Evolutionary conservation across 2,888 invertebrate genomes (phyloP), one percentile per base, ranked within the genome.

Genomic region (Callinectes sapidus): DNA sequence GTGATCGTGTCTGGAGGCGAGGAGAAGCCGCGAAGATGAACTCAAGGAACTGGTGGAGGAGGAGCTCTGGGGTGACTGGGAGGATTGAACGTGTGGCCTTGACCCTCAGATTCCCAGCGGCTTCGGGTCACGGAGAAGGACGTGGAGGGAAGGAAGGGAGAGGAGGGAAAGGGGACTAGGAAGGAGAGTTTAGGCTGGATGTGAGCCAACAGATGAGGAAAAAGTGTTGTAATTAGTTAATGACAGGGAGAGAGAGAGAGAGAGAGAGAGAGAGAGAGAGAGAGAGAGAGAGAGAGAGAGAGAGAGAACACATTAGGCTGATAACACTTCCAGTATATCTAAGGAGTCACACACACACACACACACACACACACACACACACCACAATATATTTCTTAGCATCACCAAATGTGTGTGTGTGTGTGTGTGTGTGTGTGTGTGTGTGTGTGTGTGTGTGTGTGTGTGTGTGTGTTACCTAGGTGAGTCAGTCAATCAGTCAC

Each of bases 211-310:
- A 16, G 39, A 32, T 32, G 66, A 71, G 89, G 35, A 39, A 35
- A 61, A 89, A 23, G 39, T 28, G 14, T n/a, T 32, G 89, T 16
- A 23, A 89, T 28, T 61, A 35, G 61, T 14, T 61, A 18, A 35
- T 86, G 42, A 42, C 32, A 85, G 88, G 1, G 88, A 87, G 88
- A 88, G 88, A 88, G 28, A 88, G 87, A 87, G 87, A 87, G 87
- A 42, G 87, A 87, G 87, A 87, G 87, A 87, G 32, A 88, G 48
- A 88, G 48, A 55, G 48, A 88, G 48, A 23, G 48, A 87, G 87
- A 85, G 85, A 85, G 85, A 85, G 85, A 85, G 85, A 39, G 87
- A 42, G 87, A 39, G 85, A 39, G 39, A 85, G 85, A 85, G 85
- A 85, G 85, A 85, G 85, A 85, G 86, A 86, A 39, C 39, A 2